Evolutionary conservation across 2,797 vertebrate genomes (phyloP), one percentile per base, ranked within the genome.

Genomic region (Dromococcyx pavoninus): DNA sequence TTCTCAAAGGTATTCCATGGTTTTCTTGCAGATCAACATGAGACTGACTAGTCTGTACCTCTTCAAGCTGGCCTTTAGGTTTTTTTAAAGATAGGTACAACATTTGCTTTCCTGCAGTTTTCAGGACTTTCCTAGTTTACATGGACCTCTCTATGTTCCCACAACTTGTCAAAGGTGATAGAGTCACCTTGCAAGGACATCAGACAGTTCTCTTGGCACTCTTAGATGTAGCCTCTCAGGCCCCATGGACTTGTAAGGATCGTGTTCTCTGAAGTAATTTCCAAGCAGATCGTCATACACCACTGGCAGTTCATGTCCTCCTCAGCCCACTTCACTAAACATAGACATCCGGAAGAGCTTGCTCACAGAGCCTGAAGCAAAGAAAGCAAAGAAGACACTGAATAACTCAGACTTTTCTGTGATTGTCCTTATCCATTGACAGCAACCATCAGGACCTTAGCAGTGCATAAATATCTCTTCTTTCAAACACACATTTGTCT

Each of bases 271-370:
- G 44, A 51, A 37, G 4, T 19, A 54, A 75, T 54, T 74, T 22
- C 27, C 39, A 11, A 58, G 11, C 16, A 0, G 0, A n/a, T 24
- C 7, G 3, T 78, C 35, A 44, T 48, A 50, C 3, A 17, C 3
- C 16, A 15, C 7, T 41, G 43, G 22, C 39, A 79, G 67, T 41
- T 89, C 35, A 37, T 58, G 3, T 61, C 16, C 13, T 88, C 18
- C 14, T 85, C 27, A 78, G 41, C 0, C 1, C 8, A 22, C 44
- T 74, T 37, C 30, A 88, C 2, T 54, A 44, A 85, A 81, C 5
- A 57, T 0, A 74, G 10, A 23, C 32, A 14, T 43, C 65, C 70
- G 37, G 8, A 32, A 77, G 17, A 75, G 25, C 10, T 35, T n/a
- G 28, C 7, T 61, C 37, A 30, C 58, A 25, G 85, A 50, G 53